Percentiles rank a stretch among this genome's conserved stretches.
These are phyloP conservation scores for Stylophora pistillata DNA, from an alignment of 64 coral and sea anemone genomes.

Conservation along the genomic window DNA sequence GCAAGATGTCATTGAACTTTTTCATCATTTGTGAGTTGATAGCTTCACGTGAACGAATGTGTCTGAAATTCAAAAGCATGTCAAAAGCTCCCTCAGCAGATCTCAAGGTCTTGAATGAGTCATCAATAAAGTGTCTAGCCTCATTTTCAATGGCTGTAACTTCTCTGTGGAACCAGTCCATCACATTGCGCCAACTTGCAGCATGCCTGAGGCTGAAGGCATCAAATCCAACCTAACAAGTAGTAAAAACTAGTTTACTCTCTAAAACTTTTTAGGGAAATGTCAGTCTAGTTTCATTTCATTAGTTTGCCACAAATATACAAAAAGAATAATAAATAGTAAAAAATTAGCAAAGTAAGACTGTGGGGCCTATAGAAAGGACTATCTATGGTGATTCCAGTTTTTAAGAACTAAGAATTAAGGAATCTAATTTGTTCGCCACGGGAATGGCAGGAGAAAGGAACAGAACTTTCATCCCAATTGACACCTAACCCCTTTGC, in stretches of 20 bases:
- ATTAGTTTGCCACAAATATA: too few relatives aligned
- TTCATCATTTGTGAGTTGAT: slow-evolving; percentile 99
- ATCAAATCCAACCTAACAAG: slow-evolving; percentile 86
- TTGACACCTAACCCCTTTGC: too few relatives aligned
- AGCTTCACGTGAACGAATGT: slow-evolving; percentile 94
- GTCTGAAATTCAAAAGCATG: slow-evolving; percentile 96
- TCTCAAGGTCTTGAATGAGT: slow-evolving; percentile 92
- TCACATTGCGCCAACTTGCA: slow-evolving; percentile 90
- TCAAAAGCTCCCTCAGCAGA: slow-evolving; percentile 99
- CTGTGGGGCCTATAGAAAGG: too few relatives aligned
- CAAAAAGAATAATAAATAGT: too few relatives aligned
- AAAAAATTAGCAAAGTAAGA: too few relatives aligned
- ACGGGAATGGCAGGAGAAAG: too few relatives aligned
- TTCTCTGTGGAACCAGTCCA: slow-evolving; percentile 99
- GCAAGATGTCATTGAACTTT: slow-evolving; percentile 96
- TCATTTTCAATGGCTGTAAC: slow-evolving; percentile 98
- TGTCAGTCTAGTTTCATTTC: too few relatives aligned
- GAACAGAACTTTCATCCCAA: too few relatives aligned
- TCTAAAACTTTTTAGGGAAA: too few relatives aligned
- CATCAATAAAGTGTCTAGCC: slow-evolving; percentile 96
- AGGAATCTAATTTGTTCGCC: too few relatives aligned
- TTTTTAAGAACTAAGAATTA: too few relatives aligned
- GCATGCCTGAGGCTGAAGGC: slow-evolving; percentile 90
- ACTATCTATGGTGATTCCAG: too few relatives aligned
- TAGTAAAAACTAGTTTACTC: neutral